phyloP scores from a whole-genome alignment of 2,888 invertebrate genomes.

The Bellardia pandia region DNA sequence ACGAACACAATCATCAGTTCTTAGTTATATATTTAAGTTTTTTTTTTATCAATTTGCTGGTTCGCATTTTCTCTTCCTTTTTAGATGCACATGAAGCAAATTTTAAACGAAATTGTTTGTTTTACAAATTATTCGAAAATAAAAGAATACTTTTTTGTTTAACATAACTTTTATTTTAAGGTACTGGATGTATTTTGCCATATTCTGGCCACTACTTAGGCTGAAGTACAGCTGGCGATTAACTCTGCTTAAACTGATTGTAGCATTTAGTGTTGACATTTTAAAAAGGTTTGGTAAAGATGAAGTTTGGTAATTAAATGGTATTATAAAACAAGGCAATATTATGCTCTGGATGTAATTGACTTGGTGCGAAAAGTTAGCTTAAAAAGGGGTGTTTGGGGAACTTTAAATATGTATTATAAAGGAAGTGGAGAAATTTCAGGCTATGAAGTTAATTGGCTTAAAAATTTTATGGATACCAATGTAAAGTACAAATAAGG shows the following conservation, averaged over 20 bases:
- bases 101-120: conserved; percentile 41
- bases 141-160: not conserved
- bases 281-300: too few relatives aligned
- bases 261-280: too few relatives aligned
- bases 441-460: too few relatives aligned
- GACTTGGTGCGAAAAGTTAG: too few relatives aligned
- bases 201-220: not conserved
- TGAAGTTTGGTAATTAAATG: too few relatives aligned
- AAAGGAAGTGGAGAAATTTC: too few relatives aligned
- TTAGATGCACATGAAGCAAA: not conserved
- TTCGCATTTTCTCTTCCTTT: not conserved
- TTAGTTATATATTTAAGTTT: not conserved
- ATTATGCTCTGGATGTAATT: too few relatives aligned
- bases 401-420: too few relatives aligned
- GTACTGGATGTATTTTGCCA: not conserved
- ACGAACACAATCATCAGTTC: conserved; percentile 12
- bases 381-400: too few relatives aligned
- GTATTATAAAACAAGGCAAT: too few relatives aligned
- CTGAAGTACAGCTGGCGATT: not conserved
- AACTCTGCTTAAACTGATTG: not conserved
- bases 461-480: too few relatives aligned
- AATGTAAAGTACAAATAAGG: too few relatives aligned
- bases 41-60: not conserved
- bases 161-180: not conserved
- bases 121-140: conserved; percentile 41